A percentile compares a stretch with the other conserved stretches of the same genome.
Conservation (phyloP, 37 sponge, comb jelly and placozoan genomes). For the Lycopodina hypogea region DNA sequence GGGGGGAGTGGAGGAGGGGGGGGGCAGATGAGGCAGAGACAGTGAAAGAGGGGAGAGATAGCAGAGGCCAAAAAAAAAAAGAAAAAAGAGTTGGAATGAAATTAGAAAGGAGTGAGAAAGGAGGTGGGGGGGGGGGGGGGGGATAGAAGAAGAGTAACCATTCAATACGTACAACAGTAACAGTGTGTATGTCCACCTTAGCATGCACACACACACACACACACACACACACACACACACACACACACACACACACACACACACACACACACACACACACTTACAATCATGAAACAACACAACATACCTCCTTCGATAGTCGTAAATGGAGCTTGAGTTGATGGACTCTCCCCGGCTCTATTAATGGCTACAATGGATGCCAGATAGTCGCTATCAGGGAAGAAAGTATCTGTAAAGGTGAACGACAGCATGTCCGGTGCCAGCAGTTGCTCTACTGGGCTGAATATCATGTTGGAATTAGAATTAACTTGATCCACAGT, state of each 20-base stretch:
- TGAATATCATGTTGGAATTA: not conserved
- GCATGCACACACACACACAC: not conserved
- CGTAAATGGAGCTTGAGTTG: too few relatives aligned
- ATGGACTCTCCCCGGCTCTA: not conserved
- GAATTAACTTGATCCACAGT: not conserved
- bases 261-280: not conserved
- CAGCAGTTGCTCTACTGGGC: not conserved
- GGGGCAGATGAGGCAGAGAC: too few relatives aligned
- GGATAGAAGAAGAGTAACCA: too few relatives aligned
- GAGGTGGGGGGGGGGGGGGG: too few relatives aligned
- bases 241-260: not conserved
- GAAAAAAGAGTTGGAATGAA: too few relatives aligned
- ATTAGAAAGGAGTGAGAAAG: not conserved
- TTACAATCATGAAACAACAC: too few relatives aligned
- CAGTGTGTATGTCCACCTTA: too few relatives aligned
- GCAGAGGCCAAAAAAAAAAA: too few relatives aligned
- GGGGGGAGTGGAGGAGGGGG: not conserved
- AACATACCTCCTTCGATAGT: too few relatives aligned
- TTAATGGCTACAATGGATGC: slow-evolving; percentile 6
- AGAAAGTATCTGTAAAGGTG: not conserved
- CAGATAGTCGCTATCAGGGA: slow-evolving; percentile 1
- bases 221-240: not conserved
- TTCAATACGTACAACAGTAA: too few relatives aligned
- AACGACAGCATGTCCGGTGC: not conserved
- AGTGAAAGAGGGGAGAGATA: too few relatives aligned